phyloP scores from a whole-genome alignment of 2,797 vertebrate genomes.

The Dipus sagitta region DNA sequence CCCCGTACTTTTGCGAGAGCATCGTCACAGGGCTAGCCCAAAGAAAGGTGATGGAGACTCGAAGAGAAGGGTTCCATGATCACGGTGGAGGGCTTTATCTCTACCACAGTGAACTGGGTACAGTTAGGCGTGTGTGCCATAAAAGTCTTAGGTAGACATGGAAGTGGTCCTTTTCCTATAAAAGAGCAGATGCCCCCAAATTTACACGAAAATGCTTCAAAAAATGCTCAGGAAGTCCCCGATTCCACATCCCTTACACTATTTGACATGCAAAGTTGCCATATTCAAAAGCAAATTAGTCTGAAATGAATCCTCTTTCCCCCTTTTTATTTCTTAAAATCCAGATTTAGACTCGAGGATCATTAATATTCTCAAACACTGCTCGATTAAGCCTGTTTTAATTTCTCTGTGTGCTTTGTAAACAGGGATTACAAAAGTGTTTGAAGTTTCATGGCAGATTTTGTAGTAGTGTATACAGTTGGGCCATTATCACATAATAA shows the following conservation, averaged over 20 bases:
- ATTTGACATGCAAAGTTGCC: slow-evolving; percentile 85
- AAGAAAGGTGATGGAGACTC: not conserved
- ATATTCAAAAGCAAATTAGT: slow-evolving; percentile 87
- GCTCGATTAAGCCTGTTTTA: slow-evolving; percentile 89
- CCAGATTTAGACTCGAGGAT: slow-evolving; percentile 87
- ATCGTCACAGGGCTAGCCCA: not conserved
- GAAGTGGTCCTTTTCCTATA: slow-evolving; percentile 45
- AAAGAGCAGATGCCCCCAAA: not conserved
- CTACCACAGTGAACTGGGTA: not conserved
- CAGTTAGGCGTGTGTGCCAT: not conserved
- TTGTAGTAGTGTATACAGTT: slow-evolving; percentile 85
- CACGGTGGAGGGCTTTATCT: too few relatives aligned
- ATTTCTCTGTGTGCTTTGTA: slow-evolving; percentile 89
- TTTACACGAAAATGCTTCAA: slow-evolving; percentile 34
- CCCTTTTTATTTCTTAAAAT: slow-evolving; percentile 84
- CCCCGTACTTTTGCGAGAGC: not conserved
- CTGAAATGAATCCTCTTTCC: slow-evolving; percentile 88
- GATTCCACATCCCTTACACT: slow-evolving; percentile 55
- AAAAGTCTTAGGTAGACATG: not conserved
- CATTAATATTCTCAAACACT: slow-evolving; percentile 89
- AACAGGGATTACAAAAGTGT: slow-evolving; percentile 88
- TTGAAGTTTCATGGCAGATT: slow-evolving; percentile 87
- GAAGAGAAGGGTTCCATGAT: not conserved
- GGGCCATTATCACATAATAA: slow-evolving; percentile 84
- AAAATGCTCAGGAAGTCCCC: slow-evolving; percentile 45